Evolutionary conservation across 2,888 invertebrate genomes (phyloP).

Genomic region (Celastrina argiolus): DNA sequence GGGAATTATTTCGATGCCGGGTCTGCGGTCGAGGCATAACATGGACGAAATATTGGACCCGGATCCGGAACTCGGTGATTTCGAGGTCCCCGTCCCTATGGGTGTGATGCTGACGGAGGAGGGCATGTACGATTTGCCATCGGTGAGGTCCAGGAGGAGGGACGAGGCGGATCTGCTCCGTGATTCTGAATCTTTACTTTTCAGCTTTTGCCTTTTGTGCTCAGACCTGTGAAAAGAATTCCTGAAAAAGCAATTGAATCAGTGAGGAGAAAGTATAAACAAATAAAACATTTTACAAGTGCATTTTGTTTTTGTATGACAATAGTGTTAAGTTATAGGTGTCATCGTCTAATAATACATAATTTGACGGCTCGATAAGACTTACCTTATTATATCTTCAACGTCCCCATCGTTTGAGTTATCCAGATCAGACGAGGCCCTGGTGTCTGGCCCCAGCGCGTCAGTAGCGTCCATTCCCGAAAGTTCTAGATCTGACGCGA

Average conservation of each 20-base stretch:
- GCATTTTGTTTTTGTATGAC: too few relatives aligned
- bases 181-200: conserved; percentile 75
- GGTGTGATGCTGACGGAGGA: conserved; percentile 75
- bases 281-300: too few relatives aligned
- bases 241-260: conserved; percentile 50
- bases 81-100: conserved; percentile 68
- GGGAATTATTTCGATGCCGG: conserved; percentile 92
- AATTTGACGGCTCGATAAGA: too few relatives aligned
- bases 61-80: conserved; percentile 81
- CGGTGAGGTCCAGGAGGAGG: conserved; percentile 75
- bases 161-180: conserved; percentile 62
- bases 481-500: conserved; percentile 80
- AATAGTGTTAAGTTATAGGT: too few relatives aligned
- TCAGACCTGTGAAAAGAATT: conserved; percentile 78
- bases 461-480: conserved; percentile 80
- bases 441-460: conserved; percentile 66
- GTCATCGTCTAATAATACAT: too few relatives aligned
- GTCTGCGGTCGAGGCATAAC: conserved; percentile 81
- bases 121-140: conserved; percentile 72
- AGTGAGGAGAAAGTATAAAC: conserved; percentile 22
- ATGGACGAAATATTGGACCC: conserved; percentile 77
- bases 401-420: conserved; percentile 79
- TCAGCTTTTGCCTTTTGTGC: conserved; percentile 79
- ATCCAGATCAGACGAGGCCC: conserved; percentile 77
- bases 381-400: conserved; percentile 78